Percentiles rank a stretch among this genome's conserved stretches.
phyloP scores from a whole-genome alignment of 2,888 invertebrate species.

The Mylabris sibirica region DNA sequence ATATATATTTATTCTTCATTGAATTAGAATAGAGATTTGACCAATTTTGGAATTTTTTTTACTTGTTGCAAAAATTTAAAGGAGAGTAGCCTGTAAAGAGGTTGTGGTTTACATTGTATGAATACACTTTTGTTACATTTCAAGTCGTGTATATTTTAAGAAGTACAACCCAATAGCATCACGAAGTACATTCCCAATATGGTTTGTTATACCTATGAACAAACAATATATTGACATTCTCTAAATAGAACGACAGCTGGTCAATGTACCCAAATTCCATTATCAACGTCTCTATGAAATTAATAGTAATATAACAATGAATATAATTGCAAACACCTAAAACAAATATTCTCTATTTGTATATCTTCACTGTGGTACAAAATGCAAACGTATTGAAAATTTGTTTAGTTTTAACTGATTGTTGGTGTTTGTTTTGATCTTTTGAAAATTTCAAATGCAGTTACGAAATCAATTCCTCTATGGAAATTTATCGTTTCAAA shows the following conservation, averaged over 20 bases:
- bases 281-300: not conserved
- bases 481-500: not conserved
- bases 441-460: not conserved
- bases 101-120: too few relatives aligned
- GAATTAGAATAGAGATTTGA: not conserved
- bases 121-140: too few relatives aligned
- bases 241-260: too few relatives aligned
- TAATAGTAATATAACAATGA: not conserved
- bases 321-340: not conserved
- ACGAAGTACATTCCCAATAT: too few relatives aligned
- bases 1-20: not conserved
- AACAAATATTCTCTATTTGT: not conserved
- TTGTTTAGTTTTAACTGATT: not conserved
- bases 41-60: too few relatives aligned
- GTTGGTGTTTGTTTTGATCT: not conserved
- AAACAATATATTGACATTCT: too few relatives aligned
- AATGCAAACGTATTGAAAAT: not conserved
- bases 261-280: too few relatives aligned
- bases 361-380: not conserved
- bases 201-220: too few relatives aligned
- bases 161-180: too few relatives aligned
- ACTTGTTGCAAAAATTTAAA: too few relatives aligned
- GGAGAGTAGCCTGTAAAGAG: too few relatives aligned
- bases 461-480: conserved; percentile 7
- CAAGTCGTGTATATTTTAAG: too few relatives aligned